Conservation (phyloP, 2,113 vertebrate species). For the Colinus virginianus region DNA sequence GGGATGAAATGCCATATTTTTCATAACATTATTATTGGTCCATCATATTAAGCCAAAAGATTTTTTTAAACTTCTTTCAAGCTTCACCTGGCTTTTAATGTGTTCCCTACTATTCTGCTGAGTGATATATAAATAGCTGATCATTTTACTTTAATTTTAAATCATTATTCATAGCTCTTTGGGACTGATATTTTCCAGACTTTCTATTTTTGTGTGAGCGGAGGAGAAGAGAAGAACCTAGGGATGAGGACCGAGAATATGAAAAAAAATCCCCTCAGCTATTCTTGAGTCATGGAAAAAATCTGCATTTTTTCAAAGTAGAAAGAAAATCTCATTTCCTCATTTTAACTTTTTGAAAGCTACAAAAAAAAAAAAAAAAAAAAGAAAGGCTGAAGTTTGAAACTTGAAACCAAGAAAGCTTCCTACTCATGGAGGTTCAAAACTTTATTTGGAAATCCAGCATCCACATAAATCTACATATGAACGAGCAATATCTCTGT, state of each 20-base stretch:
- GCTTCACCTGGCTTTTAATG: not conserved
- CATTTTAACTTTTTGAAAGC: not conserved
- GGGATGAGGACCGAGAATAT: not conserved
- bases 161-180: not conserved
- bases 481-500: not conserved
- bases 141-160: not conserved
- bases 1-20: not conserved
- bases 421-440: not conserved
- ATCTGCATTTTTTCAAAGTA: not conserved
- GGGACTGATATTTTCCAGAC: not conserved
- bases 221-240: not conserved
- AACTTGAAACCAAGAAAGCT: not conserved
- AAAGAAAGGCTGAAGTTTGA: not conserved
- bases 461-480: not conserved
- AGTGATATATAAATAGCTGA: not conserved
- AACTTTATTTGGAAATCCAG: not conserved
- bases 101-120: not conserved
- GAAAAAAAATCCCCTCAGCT: slow-evolving; percentile 3
- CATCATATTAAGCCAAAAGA: not conserved
- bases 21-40: not conserved
- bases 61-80: not conserved
- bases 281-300: not conserved
- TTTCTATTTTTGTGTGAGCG: slow-evolving; percentile 26
- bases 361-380: not conserved
- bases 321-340: not conserved